Base-by-base conservation (phyloP, 2,888 invertebrate genomes). In the Metopia argyrocephala region DNA sequence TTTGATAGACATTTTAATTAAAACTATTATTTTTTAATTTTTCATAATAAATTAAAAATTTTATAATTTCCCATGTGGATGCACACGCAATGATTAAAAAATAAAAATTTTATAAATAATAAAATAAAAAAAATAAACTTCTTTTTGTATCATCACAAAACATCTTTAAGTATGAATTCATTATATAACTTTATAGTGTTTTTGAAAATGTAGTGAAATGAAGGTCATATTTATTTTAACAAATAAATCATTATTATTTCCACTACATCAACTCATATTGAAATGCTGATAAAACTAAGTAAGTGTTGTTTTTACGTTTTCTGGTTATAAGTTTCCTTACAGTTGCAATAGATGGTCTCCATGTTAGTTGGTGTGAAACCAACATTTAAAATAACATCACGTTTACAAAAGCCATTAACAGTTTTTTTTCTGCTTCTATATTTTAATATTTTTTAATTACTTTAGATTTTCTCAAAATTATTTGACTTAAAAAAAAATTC, bases 301-400 rank as follows among this genome's bases (percentile, higher is more conserved):
- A n/a, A n/a, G n/a, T n/a, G n/a, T n/a, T n/a, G n/a, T n/a, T n/a
- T n/a, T n/a, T n/a, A n/a, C n/a, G n/a, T 38, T 38, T 12, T 38
- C 1, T 2, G 2, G 1, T 25, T 31, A 7, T 5, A 23, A 50
- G 27, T 27, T n/a, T n/a, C n/a, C n/a, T n/a, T n/a, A n/a, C n/a
- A n/a, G n/a, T n/a, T n/a, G n/a, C n/a, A n/a, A n/a, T n/a, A n/a
- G 48, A 48, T 48, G 6, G 20, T 18, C n/a, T n/a, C n/a, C n/a
- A n/a, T 48, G 6, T 28, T 4, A 12, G 20, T 27, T 79, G 76
- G 61, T 69, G 64, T 65, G 69, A 74, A 81, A 25, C 6, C 69
- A 74, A 78, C 76, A 74, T 80, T 80, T 76, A 74, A 73, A 76
- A 69, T 38, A 74, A 59, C 80, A 76, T 76, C 80, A 80, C 80